Base-by-base conservation (phyloP, 2,113 vertebrate genomes). In the Columba livia region DNA sequence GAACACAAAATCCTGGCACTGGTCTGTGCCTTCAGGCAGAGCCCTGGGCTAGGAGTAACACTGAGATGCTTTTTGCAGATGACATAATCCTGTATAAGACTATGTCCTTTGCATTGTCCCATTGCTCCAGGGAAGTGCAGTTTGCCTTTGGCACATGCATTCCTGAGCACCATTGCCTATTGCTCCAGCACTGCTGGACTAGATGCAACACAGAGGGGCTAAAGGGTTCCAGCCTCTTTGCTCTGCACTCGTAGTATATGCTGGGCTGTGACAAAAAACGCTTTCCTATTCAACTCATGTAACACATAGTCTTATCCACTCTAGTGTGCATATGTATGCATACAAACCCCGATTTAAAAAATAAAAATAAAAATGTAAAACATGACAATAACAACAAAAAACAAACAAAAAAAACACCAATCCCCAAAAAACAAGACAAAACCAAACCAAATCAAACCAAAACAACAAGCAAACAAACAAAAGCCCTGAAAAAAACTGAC, bases 221-320 rank as follows among this genome's bases (percentile, higher is more conserved):
- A 40, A 67, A 26, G 0, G 0, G 10, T 21, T 44, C 32, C 79
- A 82, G 26, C 3, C 32, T 24, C 61, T n/a, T 40, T 0, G 1
- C 21, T 20, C 56, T 86, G 66, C 5, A 4, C 18, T 65, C 42
- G 25, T 1, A 31, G 14, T 1, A 1, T 17, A 5, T 7, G 10
- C 29, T 72, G 12, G 11, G 12, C 11, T 84, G 48, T 16, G 15
- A 26, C 1, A 85, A 79, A 74, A 44, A 18, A 5, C 14, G 23
- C 48, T 62, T 85, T 83, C 13, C 36, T n/a, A 7, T 36, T 69
- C 15, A 15, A 1, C 4, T n/a, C 2, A 0, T 31, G 14, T 15
- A 34, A 23, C 12, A 9, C 11, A 38, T 2, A 16, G 2, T 20
- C 25, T 38, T 29, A 56, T 0, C 50, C 3, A 4, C 6, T n/a